Evolutionary conservation across 2,888 invertebrate genomes (phyloP), one percentile per base, ranked within the genome.

Genomic region (Iselma pallidipennis): DNA sequence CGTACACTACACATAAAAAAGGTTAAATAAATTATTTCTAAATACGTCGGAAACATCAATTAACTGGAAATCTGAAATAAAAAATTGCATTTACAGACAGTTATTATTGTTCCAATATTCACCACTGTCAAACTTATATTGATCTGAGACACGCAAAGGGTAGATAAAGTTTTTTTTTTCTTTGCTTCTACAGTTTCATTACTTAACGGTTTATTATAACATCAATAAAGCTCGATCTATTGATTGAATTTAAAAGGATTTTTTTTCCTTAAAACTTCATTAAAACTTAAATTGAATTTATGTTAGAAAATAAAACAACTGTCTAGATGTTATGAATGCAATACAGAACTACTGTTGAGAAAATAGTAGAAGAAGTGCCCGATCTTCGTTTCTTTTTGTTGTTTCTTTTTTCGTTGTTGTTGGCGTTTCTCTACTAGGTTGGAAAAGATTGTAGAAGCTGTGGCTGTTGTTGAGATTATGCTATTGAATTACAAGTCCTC

Each of bases 401-500:
- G 3, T 45, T 7, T 21, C 4, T 23, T 23, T 21, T 21, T 42
- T 42, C 10, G 12, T 19, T 4, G 12, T 19, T 12, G 21, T 45
- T 23, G 4, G 6, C 37, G 37, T 37, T 37, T 16, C 45, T 23
- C 45, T 23, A 31, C 31, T n/a, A 9, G 21, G 12, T 23, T 9
- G 45, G n/a, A 45, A 45, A 45, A 45, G 45, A 45, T 45, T 45
- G 45, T 45, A 55, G 60, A 52, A 51, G 57, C 42, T 31, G 64
- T 49, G 57, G 26, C 54, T 63, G 68, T 71, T 71, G 69, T 70
- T 65, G 67, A 71, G 68, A 72, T 73, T 73, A 71, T 69, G 66
- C 71, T 68, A 71, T 72, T 72, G 71, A 73, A 72, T 73, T 72
- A 73, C 72, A 71, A 66, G 69, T 68, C 71, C 66, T 68, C 55